Conservation (phyloP, 2,888 invertebrate genomes). For the Cactoblastis cactorum region DNA sequence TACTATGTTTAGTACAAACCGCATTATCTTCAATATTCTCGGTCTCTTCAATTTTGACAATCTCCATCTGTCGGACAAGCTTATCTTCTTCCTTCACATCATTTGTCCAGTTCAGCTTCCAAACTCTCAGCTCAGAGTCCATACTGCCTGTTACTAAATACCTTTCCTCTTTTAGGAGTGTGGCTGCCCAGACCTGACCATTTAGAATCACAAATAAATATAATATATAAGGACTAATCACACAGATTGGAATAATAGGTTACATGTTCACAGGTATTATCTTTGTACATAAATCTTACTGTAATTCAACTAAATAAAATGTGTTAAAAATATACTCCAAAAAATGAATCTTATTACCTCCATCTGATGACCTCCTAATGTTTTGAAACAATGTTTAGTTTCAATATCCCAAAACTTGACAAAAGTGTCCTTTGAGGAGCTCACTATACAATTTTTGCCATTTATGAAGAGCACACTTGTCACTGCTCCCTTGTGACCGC, state of each 20-base stretch:
- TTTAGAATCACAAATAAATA: too few relatives aligned
- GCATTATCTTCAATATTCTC: conserved; percentile 76
- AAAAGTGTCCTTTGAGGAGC: conserved; percentile 95
- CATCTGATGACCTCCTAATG: conserved; percentile 91
- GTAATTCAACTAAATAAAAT: too few relatives aligned
- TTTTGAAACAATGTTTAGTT: conserved; percentile 97
- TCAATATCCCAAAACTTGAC: conserved; percentile 98
- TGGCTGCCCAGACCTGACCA: conserved; percentile 92
- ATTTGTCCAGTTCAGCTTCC: conserved; percentile 83
- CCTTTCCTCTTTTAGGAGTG: conserved; percentile 86
- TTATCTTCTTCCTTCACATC: conserved; percentile 72
- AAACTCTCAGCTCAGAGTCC: conserved; percentile 91
- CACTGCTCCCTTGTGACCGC: conserved; percentile 94
- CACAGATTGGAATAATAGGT: too few relatives aligned
- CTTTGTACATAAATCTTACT: too few relatives aligned
- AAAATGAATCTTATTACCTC: conserved; percentile 79
- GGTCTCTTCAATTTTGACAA: conserved; percentile 74
- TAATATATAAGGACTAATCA: too few relatives aligned
- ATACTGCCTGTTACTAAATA: conserved; percentile 93
- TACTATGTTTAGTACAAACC: conserved; percentile 62
- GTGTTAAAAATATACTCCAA: too few relatives aligned
- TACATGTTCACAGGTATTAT: too few relatives aligned
- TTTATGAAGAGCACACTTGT: conserved; percentile 89
- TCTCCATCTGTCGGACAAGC: conserved; percentile 66
- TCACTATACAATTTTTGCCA: conserved; percentile 84